Base-by-base conservation (phyloP, 1,140 invertebrate species). In the Ditylenchus dipsaci region DNA sequence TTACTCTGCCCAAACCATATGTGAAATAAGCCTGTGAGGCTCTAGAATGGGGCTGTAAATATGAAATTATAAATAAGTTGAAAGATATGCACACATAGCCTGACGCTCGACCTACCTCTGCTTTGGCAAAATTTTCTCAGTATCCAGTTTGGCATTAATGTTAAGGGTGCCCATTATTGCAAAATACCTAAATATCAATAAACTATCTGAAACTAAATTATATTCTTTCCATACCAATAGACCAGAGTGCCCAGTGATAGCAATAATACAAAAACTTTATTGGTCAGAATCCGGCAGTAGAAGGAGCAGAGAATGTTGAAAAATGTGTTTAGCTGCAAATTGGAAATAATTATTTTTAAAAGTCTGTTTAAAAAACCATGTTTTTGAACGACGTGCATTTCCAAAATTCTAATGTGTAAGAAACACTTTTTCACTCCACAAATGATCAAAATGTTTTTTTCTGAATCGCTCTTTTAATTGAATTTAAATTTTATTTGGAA, bases 101-200 rank as follows among this genome's bases (percentile, higher is more conserved):
- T 70, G 66, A 47, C 76, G 67, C 13, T 66, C n/a, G 82, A 57
- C 67, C 57, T 76, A 71, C 15, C 81, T 83, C 63, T 75, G 65
- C 21, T 63, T 68, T 17, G 79, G 79, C 30, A 81, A 65, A 71
- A 81, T 81, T 60, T 81, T 81, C 5, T 62, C 67, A 13, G 79
- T 70, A 65, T 81, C 79, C 15, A 81, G 62, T 33, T 75, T 67
- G 26, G 78, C 26, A 56, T 72, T 62, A 45, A 83, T 82, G 29
- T 72, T 67, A 15, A 80, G 29, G 1, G 73, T 58, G 30, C 76
- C 76, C 5, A 30, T 27, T 17, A 77, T 53, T 5, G 75, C 71
- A 30, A 74, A 73, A 62, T 76, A 78, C 75, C 76, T 77, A 47
- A 79, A 78, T 26, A 69, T 56, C n/a, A n/a, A n/a, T n/a, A n/a